Percentiles rank a stretch among this genome's conserved stretches.
Conservation (phyloP, 2,888 invertebrate genomes). For the Calameuta pallipes region DNA sequence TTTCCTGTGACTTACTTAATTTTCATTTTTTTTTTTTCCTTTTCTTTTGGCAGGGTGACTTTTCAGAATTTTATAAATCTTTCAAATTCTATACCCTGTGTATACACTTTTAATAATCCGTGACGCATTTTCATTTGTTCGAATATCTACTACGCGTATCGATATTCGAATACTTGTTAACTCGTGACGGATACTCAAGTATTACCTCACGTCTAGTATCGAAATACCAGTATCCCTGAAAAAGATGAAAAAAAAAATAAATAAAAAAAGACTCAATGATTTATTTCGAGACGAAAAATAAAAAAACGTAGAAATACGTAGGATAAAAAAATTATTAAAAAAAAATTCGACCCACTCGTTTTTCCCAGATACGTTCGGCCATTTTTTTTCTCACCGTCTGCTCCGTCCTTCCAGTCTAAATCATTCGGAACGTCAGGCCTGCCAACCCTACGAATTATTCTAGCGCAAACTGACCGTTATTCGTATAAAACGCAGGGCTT, state of each 20-base stretch:
- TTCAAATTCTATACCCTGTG: neutral
- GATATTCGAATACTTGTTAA: neutral
- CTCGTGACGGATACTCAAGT: no score
- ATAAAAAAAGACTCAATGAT: no score
- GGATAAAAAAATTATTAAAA: neutral
- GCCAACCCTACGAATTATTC: neutral
- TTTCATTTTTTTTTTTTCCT: neutral
- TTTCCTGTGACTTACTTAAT: neutral
- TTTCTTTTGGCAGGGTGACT: neutral
- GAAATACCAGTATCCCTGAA: neutral
- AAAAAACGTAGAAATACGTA: no score
- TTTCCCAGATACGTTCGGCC: neutral
- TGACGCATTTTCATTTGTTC: neutral
- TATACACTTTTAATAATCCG: neutral
- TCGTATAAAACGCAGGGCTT: neutral
- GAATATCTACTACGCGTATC: neutral
- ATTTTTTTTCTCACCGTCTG: neutral
- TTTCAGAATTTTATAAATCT: neutral
- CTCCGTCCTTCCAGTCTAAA: neutral
- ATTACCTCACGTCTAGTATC: neutral
- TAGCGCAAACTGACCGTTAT: neutral
- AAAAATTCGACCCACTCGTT: neutral
- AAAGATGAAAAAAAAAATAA: no score
- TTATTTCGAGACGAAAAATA: no score
- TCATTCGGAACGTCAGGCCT: neutral